phyloP scores from a whole-genome alignment of 2,113 vertebrate genomes.

The Canis aureus region DNA sequence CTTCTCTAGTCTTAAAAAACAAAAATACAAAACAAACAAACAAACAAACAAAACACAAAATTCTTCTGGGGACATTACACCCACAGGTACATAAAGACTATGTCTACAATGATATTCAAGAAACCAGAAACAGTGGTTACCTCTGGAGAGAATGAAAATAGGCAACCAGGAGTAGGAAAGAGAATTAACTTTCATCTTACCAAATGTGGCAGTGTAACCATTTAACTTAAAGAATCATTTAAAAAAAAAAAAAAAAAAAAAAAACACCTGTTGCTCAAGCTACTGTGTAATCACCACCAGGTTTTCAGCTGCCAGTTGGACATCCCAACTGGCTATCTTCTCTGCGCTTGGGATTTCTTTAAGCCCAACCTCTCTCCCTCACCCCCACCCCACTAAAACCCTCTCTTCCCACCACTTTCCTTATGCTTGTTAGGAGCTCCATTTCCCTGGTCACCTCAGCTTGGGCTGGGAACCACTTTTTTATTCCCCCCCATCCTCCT shows the following conservation, averaged over 20 bases:
- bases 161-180: background rate
- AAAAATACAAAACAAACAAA: background rate
- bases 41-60: background rate
- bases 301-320: background rate
- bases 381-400: background rate
- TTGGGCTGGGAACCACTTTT: background rate
- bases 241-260: background rate
- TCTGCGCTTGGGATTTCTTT: background rate
- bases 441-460: background rate
- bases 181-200: constrained; percentile 15
- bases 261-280: background rate
- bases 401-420: too few species aligned
- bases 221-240: background rate
- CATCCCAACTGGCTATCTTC: background rate
- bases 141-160: background rate
- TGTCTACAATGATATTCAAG: background rate
- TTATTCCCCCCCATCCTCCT: background rate
- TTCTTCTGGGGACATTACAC: background rate
- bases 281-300: background rate
- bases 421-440: background rate
- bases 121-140: background rate
- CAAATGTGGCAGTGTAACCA: background rate
- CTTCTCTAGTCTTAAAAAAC: constrained; percentile 8
- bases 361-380: background rate
- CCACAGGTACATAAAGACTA: background rate